These are phyloP conservation scores for Protophormia terraenovae DNA, from an alignment of 2,888 invertebrate species.

Conservation along the genomic window DNA sequence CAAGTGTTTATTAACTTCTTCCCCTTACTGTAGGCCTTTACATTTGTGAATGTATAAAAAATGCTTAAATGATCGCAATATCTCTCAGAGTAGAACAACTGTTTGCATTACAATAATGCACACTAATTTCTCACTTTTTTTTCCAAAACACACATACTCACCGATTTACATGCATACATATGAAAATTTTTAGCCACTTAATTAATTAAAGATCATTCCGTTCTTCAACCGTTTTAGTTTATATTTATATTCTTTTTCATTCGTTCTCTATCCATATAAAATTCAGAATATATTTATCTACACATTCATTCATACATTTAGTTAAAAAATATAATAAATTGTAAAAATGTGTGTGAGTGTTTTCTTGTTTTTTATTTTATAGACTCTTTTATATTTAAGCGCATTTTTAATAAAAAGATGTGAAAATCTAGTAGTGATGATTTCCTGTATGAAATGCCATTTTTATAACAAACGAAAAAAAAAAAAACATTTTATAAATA, in stretches of 20 bases:
- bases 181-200: conserved; percentile 56
- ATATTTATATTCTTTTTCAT: not conserved
- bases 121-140: not conserved
- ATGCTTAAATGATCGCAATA: not conserved
- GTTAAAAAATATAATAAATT: not conserved
- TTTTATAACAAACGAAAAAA: not conserved
- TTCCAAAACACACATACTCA: not conserved
- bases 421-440: conserved; percentile 34
- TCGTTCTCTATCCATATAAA: not conserved
- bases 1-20: not conserved
- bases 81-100: not conserved
- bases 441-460: conserved; percentile 45
- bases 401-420: conserved; percentile 5
- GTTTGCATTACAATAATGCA: not conserved
- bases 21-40: not conserved
- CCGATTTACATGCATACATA: conserved; percentile 9
- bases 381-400: conserved; percentile 16
- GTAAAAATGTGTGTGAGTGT: not conserved
- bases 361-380: not conserved
- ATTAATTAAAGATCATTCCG: conserved; percentile 46
- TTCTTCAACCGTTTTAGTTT: not conserved
- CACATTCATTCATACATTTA: not conserved
- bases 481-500: not conserved
- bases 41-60: not conserved
- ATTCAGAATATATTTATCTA: not conserved